Evolutionary conservation across 30 jellyfish, hydroid and myxozoan genomes (phyloP).

Genomic region (Aurelia sp.): DNA sequence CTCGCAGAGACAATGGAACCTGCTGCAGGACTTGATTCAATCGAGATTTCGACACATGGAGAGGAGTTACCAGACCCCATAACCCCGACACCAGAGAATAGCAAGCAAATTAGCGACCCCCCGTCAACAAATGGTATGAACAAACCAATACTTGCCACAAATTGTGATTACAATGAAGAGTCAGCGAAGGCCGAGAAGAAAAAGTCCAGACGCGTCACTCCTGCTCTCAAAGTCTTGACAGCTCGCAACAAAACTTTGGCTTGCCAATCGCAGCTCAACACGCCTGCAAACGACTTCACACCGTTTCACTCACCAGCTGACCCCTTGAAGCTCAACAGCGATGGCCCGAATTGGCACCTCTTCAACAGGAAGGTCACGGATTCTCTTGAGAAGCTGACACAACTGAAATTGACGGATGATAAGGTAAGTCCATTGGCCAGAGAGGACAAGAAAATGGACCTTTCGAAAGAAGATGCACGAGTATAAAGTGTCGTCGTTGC

Average conservation of each 20-base stretch:
- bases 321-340: constrained; percentile 66
- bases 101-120: too few species aligned
- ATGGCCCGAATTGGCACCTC: constrained; percentile 74
- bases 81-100: too few species aligned
- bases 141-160: too few species aligned
- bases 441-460: not conserved
- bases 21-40: not conserved
- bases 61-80: too few species aligned
- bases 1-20: not conserved
- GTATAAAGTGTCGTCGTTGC: too few species aligned
- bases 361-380: constrained; percentile 57
- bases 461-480: too few species aligned
- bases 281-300: constrained; percentile 68
- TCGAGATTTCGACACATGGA: not conserved
- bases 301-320: constrained; percentile 73
- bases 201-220: constrained; percentile 28
- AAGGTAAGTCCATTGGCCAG: constrained; percentile 8
- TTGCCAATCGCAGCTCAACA: constrained; percentile 44
- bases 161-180: too few species aligned
- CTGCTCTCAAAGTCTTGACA: constrained; percentile 55
- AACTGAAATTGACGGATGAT: constrained; percentile 35
- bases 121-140: too few species aligned
- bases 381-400: constrained; percentile 48
- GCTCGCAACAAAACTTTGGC: constrained; percentile 17
- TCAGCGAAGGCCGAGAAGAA: not conserved